Conservation (phyloP, 2,113 vertebrate genomes). For the Chrysemys picta region DNA sequence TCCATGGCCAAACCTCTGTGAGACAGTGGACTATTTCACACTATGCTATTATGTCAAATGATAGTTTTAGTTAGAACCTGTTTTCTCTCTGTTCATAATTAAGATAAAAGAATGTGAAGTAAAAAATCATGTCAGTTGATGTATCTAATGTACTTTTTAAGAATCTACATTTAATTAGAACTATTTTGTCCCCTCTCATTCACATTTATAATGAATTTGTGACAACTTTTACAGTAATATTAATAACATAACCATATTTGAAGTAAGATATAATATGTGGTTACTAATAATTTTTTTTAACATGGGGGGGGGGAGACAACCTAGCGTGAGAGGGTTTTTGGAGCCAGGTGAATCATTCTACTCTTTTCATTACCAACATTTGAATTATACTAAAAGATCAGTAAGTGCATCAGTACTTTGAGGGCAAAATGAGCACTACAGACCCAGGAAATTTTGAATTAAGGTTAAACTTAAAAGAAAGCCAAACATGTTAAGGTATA, state of each 20-base stretch:
- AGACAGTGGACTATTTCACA: not conserved
- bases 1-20: not conserved
- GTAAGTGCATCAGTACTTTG: not conserved
- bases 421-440: not conserved
- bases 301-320: not conserved
- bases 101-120: not conserved
- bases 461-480: not conserved
- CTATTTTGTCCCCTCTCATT: not conserved
- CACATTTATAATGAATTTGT: not conserved
- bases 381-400: not conserved
- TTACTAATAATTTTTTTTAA: not conserved
- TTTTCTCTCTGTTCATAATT: not conserved
- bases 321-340: not conserved
- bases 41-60: not conserved
- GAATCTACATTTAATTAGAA: not conserved
- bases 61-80: not conserved
- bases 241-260: not conserved
- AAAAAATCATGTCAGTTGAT: not conserved
- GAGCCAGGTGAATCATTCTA: not conserved
- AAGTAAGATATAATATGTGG: not conserved
- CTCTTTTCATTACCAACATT: not conserved
- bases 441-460: not conserved
- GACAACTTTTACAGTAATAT: not conserved
- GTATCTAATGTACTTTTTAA: not conserved
- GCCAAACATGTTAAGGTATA: not conserved